Evolutionary conservation across 2,797 vertebrate genomes (phyloP).

Genomic region (Halcyon badia): DNA sequence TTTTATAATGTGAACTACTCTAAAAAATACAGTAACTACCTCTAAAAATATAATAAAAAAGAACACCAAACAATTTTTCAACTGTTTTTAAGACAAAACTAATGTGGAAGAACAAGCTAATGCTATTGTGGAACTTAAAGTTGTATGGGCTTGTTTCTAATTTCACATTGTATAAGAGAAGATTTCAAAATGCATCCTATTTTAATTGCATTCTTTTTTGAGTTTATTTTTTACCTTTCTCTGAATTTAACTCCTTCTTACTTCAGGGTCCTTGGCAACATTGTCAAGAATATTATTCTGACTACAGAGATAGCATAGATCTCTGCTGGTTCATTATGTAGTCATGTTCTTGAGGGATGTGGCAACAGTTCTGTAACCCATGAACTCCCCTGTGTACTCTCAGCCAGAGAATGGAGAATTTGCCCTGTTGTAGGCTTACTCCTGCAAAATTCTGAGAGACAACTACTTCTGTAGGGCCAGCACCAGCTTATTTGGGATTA

Average conservation of each 20-base stretch:
- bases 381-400: background rate
- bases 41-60: background rate
- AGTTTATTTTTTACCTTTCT: background rate
- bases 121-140: background rate
- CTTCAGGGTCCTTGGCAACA: background rate
- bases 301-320: background rate
- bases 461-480: background rate
- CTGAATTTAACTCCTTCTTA: background rate
- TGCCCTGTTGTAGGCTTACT: background rate
- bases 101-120: background rate
- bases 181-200: background rate
- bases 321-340: background rate
- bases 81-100: background rate
- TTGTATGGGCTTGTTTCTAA: background rate
- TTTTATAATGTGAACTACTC: background rate
- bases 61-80: background rate
- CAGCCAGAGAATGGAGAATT: background rate
- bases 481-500: background rate
- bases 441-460: background rate
- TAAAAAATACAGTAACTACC: background rate
- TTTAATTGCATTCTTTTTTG: background rate
- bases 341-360: accelerated
- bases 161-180: background rate
- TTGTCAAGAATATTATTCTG: background rate
- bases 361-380: background rate